Conservation (phyloP, 1,140 invertebrate species). For the Kradibia gibbosae region DNA sequence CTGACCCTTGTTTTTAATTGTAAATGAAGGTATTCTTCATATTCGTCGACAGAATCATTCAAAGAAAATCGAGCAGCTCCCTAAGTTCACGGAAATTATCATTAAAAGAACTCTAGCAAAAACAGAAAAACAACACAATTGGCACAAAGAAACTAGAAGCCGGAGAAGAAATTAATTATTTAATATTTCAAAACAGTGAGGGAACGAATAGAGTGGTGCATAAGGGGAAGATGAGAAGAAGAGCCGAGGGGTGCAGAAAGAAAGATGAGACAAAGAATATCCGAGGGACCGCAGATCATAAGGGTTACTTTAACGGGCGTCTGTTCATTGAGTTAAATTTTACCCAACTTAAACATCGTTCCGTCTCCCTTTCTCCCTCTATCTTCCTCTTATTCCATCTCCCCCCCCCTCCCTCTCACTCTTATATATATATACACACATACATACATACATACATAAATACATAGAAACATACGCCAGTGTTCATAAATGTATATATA, state of each 20-base stretch:
- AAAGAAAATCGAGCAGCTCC: constrained; percentile 26
- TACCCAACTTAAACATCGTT: constrained; percentile 43
- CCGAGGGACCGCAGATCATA: constrained; percentile 6
- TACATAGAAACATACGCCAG: too few relatives aligned
- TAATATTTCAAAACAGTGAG: constrained; percentile 43
- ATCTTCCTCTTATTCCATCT: background rate
- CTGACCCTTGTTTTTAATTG: background rate
- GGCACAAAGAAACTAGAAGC: constrained; percentile 32
- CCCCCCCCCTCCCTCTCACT: background rate
- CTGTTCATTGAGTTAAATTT: constrained; percentile 46
- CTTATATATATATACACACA: background rate
- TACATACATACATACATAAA: background rate
- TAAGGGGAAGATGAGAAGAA: constrained; percentile 22
- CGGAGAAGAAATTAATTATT: constrained; percentile 48
- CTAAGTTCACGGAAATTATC: constrained; percentile 31
- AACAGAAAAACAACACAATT: constrained; percentile 12
- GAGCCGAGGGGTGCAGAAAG: background rate
- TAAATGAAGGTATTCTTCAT: background rate
- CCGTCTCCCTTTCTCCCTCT: background rate
- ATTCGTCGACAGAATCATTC: constrained; percentile 35
- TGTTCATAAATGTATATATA: background rate
- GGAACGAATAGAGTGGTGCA: background rate
- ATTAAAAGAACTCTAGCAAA: constrained; percentile 34
- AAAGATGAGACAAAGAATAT: constrained; percentile 20
- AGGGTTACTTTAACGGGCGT: constrained; percentile 23